Percentiles rank a stretch among this genome's conserved stretches.
Evolutionary conservation across 2,113 vertebrate genomes (phyloP).

Genomic region (Centropus unirufus): DNA sequence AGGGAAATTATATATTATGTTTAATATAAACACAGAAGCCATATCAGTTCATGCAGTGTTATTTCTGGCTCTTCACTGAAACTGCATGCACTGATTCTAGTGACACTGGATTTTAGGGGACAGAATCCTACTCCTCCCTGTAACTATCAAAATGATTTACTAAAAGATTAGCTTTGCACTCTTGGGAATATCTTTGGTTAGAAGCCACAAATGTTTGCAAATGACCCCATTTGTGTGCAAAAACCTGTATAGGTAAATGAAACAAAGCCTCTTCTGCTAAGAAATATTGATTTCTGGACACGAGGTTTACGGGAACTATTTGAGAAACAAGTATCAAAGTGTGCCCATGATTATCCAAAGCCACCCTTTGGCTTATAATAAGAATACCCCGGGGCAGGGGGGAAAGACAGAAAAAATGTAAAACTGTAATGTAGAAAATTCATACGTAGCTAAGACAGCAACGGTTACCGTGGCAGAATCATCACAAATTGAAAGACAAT

Average conservation of each 20-base stretch:
- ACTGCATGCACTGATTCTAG: not conserved
- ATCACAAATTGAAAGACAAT: not conserved
- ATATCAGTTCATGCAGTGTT: fast-evolving
- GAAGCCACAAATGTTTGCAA: not conserved
- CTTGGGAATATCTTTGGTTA: not conserved
- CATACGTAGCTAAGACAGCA: not conserved
- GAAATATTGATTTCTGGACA: not conserved
- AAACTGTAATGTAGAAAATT: not conserved
- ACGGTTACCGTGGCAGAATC: not conserved
- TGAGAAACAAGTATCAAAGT: not conserved
- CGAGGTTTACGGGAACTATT: not conserved
- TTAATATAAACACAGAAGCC: not conserved
- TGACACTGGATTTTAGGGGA: not conserved
- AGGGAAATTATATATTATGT: not conserved
- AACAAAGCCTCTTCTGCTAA: not conserved
- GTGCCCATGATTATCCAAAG: not conserved
- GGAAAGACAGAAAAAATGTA: not conserved
- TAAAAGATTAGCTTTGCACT: not conserved
- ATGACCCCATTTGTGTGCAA: fast-evolving
- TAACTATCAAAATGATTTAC: not conserved
- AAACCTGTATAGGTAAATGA: not conserved
- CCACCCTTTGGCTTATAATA: not conserved
- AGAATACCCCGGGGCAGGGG: fast-evolving
- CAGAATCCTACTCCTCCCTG: not conserved
- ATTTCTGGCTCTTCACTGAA: not conserved